Base-by-base conservation (phyloP, 2,888 invertebrate species). In the Sphaerophoria taeniata region DNA sequence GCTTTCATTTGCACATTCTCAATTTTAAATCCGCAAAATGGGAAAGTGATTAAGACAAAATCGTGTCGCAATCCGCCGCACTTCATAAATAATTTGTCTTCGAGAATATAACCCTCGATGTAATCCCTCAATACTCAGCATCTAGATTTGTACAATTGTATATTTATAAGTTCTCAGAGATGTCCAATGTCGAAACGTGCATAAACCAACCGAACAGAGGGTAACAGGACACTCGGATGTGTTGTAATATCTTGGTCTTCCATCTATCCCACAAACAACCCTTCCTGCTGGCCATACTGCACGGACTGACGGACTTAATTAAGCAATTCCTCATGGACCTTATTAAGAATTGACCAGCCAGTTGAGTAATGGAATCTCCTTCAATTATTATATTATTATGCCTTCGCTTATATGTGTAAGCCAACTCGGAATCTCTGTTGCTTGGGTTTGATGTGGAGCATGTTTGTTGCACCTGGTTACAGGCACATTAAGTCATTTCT, bases 291-390 rank as follows among this genome's bases (percentile, higher is more conserved):
- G 24, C 24, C 24, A 45, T 51, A 12, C 24, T n/a, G 69, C 31
- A 34, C 33, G 24, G n/a, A 65, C 43, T 71, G 53, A 43, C 16
- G 14, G 51, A 65, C 43, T 71, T 75, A 75, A 81, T 81, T 75
- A 75, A 45, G 63, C 58, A 75, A 81, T 70, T 81, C 80, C 80
- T 65, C 63, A 65, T 58, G 70, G 75, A 71, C 70, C 71, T 75
- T 70, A 75, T 71, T 75, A 81, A 71, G 63, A 71, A 65, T 65
- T 81, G 70, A 75, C 49, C 70, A 71, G 45, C 58, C 75, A 65
- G 58, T 51, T 71, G 49, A 70, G 63, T 70, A 75, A 81, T 81
- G 65, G 56, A 61, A 81, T 81, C 45, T 65, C 65, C 80, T 58
- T 70, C 58, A 80, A 63, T 61, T 74, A 74, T 70, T 51, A 2